A percentile compares a stretch with the other conserved stretches of the same genome.
phyloP scores from a whole-genome alignment of 2,113 vertebrate species.

The Calyptomena viridis region DNA sequence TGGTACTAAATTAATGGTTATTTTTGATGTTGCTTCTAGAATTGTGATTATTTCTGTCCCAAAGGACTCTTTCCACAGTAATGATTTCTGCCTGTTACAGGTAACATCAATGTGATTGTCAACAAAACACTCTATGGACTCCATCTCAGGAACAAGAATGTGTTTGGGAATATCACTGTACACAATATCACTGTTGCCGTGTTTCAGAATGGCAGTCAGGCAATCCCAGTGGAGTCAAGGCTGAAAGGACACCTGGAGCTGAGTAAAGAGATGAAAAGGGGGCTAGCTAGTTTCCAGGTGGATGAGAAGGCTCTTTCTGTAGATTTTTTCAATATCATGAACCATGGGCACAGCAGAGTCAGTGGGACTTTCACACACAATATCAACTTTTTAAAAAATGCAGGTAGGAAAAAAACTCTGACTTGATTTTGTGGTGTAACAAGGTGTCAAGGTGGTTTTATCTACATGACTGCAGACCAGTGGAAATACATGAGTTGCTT shows the following conservation, averaged over 20 bases:
- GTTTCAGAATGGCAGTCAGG: slow-evolving; percentile 50
- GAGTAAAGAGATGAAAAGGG: neutral
- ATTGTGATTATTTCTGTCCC: neutral
- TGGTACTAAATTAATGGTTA: neutral
- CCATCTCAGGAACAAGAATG: slow-evolving; percentile 69
- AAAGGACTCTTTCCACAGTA: neutral
- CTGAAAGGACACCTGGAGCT: slow-evolving; percentile 11
- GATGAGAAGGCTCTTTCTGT: slow-evolving; percentile 67
- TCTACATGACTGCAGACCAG: neutral
- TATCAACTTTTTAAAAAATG: slow-evolving; percentile 47
- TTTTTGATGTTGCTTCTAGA: neutral
- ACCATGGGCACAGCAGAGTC: slow-evolving; percentile 21
- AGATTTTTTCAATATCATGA: slow-evolving; percentile 53
- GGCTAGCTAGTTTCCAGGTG: slow-evolving; percentile 61
- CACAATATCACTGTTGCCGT: slow-evolving; percentile 15
- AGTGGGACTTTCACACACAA: slow-evolving; percentile 69
- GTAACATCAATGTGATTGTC: slow-evolving; percentile 72
- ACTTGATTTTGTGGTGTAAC: neutral
- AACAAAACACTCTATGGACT: slow-evolving; percentile 69
- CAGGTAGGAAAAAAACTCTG: slow-evolving; percentile 72
- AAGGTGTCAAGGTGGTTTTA: neutral
- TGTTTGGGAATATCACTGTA: neutral
- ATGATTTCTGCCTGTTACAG: slow-evolving; percentile 55
- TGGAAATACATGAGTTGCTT: neutral
- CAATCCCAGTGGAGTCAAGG: slow-evolving; percentile 25